A percentile compares a stretch with the other conserved stretches of the same genome.
Conservation (phyloP, 2,113 vertebrate genomes). For the Cervus canadensis region DNA sequence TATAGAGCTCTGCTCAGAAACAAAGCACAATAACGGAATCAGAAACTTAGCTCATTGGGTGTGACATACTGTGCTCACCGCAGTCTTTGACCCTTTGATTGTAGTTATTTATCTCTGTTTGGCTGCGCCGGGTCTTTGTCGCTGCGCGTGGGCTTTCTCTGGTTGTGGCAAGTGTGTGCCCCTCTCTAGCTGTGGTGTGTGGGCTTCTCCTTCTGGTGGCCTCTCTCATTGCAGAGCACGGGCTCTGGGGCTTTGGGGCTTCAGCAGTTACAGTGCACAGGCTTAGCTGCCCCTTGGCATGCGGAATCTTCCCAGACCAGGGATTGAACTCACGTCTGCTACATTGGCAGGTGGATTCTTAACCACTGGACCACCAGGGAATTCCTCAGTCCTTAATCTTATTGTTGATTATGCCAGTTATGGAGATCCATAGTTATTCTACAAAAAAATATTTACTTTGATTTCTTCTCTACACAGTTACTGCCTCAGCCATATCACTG, state of each 20-base stretch:
- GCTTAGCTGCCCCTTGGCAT: neutral
- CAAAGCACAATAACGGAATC: neutral
- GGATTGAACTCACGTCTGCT: neutral
- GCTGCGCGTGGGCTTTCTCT: neutral
- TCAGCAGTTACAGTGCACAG: neutral
- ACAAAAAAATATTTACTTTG: neutral
- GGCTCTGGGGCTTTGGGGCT: neutral
- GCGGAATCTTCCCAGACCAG: neutral
- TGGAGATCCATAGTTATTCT: neutral
- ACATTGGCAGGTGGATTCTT: neutral
- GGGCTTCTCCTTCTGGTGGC: neutral
- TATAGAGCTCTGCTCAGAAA: neutral
- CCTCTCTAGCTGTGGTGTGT: neutral
- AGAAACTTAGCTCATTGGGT: neutral
- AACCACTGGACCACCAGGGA: neutral
- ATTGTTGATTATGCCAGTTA: neutral
- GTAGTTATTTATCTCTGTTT: neutral
- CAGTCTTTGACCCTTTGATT: neutral
- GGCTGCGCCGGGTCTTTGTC: neutral
- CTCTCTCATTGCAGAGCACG: neutral
- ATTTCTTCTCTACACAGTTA: neutral
- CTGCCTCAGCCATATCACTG: neutral
- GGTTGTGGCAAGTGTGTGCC: neutral
- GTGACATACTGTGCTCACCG: neutral
- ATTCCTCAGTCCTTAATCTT: neutral